Percentiles rank a stretch among this genome's conserved stretches.
Evolutionary conservation across 2,113 vertebrate genomes (phyloP).

Genomic region (Asarcornis scutulata): DNA sequence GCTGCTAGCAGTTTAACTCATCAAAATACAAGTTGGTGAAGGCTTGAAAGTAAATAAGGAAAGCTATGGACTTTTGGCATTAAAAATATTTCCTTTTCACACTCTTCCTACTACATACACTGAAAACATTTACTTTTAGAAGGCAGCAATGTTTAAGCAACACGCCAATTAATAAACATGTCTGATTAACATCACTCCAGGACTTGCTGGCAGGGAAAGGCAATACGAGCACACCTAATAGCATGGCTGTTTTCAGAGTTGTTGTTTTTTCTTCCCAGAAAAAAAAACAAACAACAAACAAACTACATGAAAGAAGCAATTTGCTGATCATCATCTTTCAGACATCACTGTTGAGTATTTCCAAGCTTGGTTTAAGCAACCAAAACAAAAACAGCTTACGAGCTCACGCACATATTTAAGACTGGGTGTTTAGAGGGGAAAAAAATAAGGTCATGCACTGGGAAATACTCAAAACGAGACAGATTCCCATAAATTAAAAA

Average conservation of each 20-base stretch:
- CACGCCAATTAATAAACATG: neutral
- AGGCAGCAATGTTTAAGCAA: neutral
- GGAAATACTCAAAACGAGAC: neutral
- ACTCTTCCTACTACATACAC: rapidly evolving
- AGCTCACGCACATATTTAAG: neutral
- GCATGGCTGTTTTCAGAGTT: rapidly evolving
- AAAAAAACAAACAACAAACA: too few relatives aligned
- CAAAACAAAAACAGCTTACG: neutral
- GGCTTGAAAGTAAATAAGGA: neutral
- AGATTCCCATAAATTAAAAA: neutral
- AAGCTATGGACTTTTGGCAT: rapidly evolving
- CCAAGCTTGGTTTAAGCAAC: neutral
- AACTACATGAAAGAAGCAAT: neutral
- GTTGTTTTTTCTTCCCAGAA: neutral
- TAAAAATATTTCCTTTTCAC: neutral
- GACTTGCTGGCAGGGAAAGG: neutral
- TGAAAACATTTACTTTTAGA: neutral
- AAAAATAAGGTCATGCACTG: neutral
- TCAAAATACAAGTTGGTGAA: neutral
- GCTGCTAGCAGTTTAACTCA: neutral
- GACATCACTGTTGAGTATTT: neutral
- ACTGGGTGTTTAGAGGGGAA: too few relatives aligned
- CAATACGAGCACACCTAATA: neutral
- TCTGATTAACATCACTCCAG: neutral
- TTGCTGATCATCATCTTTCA: too few relatives aligned